A percentile compares a stretch with the other conserved stretches of the same genome.
Evolutionary conservation across 2,888 invertebrate species (phyloP).

Genomic region (Eristalis intricaria): DNA sequence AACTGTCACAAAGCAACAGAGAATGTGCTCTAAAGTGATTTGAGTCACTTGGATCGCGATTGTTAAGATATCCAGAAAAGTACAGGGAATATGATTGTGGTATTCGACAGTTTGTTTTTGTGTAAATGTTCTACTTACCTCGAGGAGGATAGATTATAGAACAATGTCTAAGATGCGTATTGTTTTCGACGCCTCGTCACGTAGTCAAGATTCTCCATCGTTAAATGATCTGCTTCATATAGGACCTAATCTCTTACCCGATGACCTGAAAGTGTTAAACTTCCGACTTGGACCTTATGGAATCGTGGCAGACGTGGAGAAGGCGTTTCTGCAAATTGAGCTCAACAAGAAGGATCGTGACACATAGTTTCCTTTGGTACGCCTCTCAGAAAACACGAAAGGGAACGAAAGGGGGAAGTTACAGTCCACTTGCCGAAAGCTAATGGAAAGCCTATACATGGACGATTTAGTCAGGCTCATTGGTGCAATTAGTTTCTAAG

Average conservation of each 20-base stretch:
- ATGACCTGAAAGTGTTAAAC: conserved; percentile 19
- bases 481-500: conserved; percentile 5
- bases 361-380: too few species aligned
- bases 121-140: not conserved
- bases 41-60: not conserved
- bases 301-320: too few species aligned
- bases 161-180: not conserved
- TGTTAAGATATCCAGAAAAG: conserved; percentile 8
- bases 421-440: too few species aligned
- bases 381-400: too few species aligned
- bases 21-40: not conserved
- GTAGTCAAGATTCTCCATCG: not conserved
- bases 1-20: not conserved
- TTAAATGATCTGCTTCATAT: conserved; percentile 16
- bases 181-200: conserved; percentile 20
- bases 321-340: too few species aligned
- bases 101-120: not conserved
- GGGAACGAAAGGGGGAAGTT: too few species aligned
- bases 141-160: too few species aligned
- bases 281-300: conserved; percentile 25
- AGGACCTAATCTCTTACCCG: conserved; percentile 9
- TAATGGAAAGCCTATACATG: too few species aligned
- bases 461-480: not conserved
- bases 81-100: conserved; percentile 7
- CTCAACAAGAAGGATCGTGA: too few species aligned